Base-by-base conservation (phyloP, 1,140 invertebrate genomes). In the Tetragnatha versicolor region DNA sequence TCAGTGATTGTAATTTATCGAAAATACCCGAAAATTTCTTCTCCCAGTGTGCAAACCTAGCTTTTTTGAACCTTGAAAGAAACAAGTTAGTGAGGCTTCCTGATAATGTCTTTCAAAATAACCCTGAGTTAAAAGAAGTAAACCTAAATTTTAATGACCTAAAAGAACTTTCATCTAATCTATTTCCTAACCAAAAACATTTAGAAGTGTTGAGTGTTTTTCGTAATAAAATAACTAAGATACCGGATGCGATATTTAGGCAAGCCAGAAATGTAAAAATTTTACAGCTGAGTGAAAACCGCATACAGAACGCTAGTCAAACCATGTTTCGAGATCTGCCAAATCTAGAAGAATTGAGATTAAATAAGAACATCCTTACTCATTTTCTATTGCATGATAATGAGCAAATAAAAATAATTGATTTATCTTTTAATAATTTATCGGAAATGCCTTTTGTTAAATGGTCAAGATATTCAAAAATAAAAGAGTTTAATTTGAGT, bases 101-200 rank as follows among this genome's bases (percentile, higher is more conserved):
- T 6, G 39, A 25, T 17, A 51, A 70, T 10, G 37, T 82, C 25
- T 79, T 79, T 14, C 25, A 31, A 12, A 75, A 81, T 29, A 80
- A 79, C 33, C 55, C 69, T 3, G 89, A 91, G 83, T 86, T 94
- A 45, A 88, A 90, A 77, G 86, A 89, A 78, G 87, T 95, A 79
- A 90, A 94, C 86, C 85, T 95, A 9, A 90, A 89, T 73, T 90
- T 92, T 82, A 94, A 94, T 86, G 92, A 93, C 83, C 90, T 95
- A 33, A 92, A 91, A 90, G 91, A 88, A 27, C 86, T 93, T 37
- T 93, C 93, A 39, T 84, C 87, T 12, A 90, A 91, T 58, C 86
- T 93, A 14, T 91, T 95, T 82, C 33, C 68, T 5, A 68, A 76
- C 27, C 79, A 79, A 47, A 63, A 35, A 17, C 37, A 51, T 29